Evolutionary conservation across 2,797 vertebrate species (phyloP).

Genomic region (Malacoraja senta): DNA sequence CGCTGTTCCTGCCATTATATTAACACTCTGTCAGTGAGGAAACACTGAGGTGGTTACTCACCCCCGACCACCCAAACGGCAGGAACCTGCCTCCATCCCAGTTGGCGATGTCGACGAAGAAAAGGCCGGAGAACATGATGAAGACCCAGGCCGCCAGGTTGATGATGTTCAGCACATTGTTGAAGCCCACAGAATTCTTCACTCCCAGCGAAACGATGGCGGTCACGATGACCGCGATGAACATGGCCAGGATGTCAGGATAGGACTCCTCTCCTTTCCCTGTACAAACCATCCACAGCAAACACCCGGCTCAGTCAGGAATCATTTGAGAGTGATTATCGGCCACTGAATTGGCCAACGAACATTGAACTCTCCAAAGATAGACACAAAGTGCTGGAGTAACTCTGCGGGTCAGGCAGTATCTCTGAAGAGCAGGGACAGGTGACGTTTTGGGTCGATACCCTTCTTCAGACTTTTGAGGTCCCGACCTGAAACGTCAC

Average conservation of each 20-base stretch:
- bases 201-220: constrained; percentile 77
- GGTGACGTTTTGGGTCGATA: no score
- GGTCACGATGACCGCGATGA: constrained; percentile 81
- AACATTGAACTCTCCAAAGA: no score
- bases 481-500: no score
- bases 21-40: neutral
- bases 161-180: constrained; percentile 83
- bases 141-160: constrained; percentile 88
- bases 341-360: neutral
- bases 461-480: no score
- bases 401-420: no score
- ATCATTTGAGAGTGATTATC: neutral
- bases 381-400: no score
- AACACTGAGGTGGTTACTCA: constrained; percentile 54
- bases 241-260: constrained; percentile 81
- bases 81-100: constrained; percentile 83
- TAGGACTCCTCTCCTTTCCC: constrained; percentile 92
- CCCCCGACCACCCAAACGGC: constrained; percentile 92
- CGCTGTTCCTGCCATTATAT: neutral
- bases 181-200: constrained; percentile 86
- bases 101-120: constrained; percentile 77
- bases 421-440: no score
- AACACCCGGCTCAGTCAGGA: neutral
- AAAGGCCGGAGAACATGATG: constrained; percentile 82
- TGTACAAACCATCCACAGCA: constrained; percentile 46